Evolutionary conservation across 1,140 invertebrate genomes (phyloP).

Genomic region (Chrysoperla carnea): DNA sequence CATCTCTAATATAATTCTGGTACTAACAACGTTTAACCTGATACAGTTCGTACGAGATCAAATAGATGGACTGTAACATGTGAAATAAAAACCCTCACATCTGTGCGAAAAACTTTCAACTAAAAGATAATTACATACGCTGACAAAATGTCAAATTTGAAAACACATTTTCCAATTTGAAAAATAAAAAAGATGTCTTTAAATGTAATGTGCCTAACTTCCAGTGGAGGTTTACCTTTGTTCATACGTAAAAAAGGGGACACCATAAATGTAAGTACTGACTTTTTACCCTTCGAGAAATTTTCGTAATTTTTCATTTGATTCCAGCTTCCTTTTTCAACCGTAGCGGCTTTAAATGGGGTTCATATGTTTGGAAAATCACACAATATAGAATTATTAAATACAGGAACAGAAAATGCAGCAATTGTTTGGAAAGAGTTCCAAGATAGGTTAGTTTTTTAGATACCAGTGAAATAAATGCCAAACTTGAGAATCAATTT

Average conservation of each 20-base stretch:
- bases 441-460: conserved; percentile 16
- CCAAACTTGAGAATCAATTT: neutral
- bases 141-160: neutral
- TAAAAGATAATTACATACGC: neutral
- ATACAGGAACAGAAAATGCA: conserved; percentile 46
- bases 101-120: neutral
- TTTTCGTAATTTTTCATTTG: conserved; percentile 5
- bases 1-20: neutral
- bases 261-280: conserved; percentile 35
- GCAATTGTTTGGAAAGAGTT: conserved; percentile 61
- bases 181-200: conserved; percentile 32
- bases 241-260: conserved; percentile 50
- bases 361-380: conserved; percentile 70
- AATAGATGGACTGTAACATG: neutral
- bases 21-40: neutral
- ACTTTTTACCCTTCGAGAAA: conserved; percentile 1
- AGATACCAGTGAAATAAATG: neutral
- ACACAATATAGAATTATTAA: conserved; percentile 42
- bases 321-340: conserved; percentile 56
- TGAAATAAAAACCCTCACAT: neutral
- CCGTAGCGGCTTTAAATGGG: conserved; percentile 63
- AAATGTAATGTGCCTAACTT: conserved; percentile 46
- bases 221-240: conserved; percentile 49
- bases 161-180: neutral
- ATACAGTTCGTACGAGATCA: neutral